phyloP scores from a whole-genome alignment of 1,140 invertebrate genomes.

The Gonatopus flavifemur region DNA sequence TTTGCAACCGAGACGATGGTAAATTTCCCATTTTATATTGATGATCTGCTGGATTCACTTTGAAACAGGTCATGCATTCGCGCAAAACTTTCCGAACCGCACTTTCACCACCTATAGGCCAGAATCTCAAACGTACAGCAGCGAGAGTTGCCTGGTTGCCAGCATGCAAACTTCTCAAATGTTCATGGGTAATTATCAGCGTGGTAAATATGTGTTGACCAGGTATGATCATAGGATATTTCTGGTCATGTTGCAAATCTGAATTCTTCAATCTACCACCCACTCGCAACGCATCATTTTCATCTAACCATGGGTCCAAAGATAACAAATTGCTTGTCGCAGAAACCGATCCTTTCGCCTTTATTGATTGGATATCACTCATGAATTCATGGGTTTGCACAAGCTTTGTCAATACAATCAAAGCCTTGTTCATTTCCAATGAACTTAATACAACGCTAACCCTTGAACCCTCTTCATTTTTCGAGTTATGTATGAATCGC shows the following conservation, averaged over 20 bases:
- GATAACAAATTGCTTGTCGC: background rate
- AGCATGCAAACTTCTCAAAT: constrained; percentile 18
- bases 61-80: constrained; percentile 22
- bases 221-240: background rate
- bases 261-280: background rate
- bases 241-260: background rate
- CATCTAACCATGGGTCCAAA: background rate
- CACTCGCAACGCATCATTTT: background rate
- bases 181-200: background rate
- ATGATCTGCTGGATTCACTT: constrained; percentile 5
- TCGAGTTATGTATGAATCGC: constrained; percentile 16
- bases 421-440: background rate
- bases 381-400: background rate
- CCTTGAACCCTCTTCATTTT: too few species aligned
- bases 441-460: background rate
- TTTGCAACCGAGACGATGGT: constrained; percentile 27
- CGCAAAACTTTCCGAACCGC: constrained; percentile 10
- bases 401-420: background rate
- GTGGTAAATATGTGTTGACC: background rate
- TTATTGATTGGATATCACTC: background rate
- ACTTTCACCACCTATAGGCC: constrained; percentile 20
- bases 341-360: background rate
- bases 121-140: constrained; percentile 25
- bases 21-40: constrained; percentile 43
- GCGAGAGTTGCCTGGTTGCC: constrained; percentile 9